Base-by-base conservation (phyloP, 2,888 invertebrate genomes). In the Eupsilia transversa region DNA sequence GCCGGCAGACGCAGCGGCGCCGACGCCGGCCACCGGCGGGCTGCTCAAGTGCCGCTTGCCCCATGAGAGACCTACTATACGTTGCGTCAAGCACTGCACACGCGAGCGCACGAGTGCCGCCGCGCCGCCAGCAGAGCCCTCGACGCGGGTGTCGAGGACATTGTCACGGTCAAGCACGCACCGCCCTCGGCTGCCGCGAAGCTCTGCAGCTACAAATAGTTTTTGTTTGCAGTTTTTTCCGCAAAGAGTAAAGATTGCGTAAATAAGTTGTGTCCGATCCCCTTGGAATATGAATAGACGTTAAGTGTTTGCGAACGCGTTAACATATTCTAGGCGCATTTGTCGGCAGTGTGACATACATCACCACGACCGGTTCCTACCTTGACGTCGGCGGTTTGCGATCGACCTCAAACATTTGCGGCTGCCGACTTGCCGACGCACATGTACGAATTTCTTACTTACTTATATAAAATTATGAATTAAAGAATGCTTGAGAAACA, bases 211-310 rank as follows among this genome's bases (percentile, higher is more conserved):
- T 49, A 56, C 30, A 23, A 57, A 57, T 57, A 38, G 61, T 63
- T 74, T 60, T 54, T 7, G 43, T 61, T 78, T 23, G 56, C 41
- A 49, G n/a, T 54, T 79, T 80, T 80, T 79, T 69, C 80, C 64
- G 80, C 38, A 43, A 43, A 23, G 27, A 43, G 59, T 56, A 46
- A 52, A 77, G 17, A 27, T 80, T 81, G 72, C 49, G 68, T 68
- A 68, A 72, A 27, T 60, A 77, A 77, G 66, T 56, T 64, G 60
- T 27, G 59, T 54, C 33, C 7, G 35, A n/a, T 79, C 46, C 70
- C 60, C 59, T 76, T 46, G 71, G 71, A 79, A 83, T 83, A 61
- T 59, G 68, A 71, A 68, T 72, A 79, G 67, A 67, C n/a, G 60
- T 52, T 27, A 69, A 61, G 59, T 71, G 43, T 68, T 63, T 10